phyloP scores from a whole-genome alignment of 2,113 vertebrate genomes.

The Balaeniceps rex region DNA sequence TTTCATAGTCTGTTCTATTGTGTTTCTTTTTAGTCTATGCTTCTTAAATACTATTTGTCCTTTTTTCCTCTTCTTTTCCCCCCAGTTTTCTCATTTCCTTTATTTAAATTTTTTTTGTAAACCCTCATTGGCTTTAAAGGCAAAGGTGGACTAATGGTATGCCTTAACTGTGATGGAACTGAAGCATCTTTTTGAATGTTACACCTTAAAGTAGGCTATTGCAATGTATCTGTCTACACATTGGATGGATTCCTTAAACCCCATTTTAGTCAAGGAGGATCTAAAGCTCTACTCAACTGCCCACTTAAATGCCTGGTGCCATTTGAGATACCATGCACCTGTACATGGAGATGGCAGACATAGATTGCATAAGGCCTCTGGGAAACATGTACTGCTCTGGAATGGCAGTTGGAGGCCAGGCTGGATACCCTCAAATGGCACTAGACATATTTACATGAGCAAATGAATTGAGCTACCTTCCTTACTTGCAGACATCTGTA shows the following conservation, averaged over 20 bases:
- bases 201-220: background rate
- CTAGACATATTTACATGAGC: background rate
- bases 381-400: accelerated
- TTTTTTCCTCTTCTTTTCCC: background rate
- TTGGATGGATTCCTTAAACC: background rate
- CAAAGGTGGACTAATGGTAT: background rate
- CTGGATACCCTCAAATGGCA: background rate
- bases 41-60: background rate
- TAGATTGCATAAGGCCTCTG: background rate
- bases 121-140: background rate
- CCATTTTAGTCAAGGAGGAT: background rate
- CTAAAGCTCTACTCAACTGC: background rate
- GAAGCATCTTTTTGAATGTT: background rate
- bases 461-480: background rate
- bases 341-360: background rate
- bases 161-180: background rate
- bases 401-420: background rate
- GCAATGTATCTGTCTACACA: accelerated
- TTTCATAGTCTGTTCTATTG: background rate
- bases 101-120: background rate
- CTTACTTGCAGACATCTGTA: background rate
- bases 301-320: background rate
- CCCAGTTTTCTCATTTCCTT: background rate
- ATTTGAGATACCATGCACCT: background rate
- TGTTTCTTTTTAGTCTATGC: background rate